phyloP scores from a whole-genome alignment of 2,888 invertebrate species.

The Pheosia gnoma region DNA sequence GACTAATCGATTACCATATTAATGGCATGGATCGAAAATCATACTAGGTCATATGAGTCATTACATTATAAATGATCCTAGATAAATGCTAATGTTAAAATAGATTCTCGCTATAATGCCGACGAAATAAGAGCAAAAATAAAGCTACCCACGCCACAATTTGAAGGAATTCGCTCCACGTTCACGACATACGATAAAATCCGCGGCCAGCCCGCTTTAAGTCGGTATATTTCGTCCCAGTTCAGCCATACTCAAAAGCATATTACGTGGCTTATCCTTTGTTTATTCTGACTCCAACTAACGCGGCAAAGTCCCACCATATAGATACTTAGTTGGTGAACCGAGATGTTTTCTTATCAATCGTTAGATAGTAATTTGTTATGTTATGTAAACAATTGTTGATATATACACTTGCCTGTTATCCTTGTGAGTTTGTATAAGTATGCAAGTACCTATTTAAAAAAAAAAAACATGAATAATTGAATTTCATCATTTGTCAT shows the following conservation, averaged over 20 bases:
- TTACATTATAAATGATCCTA: no score
- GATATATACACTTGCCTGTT: background rate
- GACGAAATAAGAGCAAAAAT: slow-evolving; percentile 18
- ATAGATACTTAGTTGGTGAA: slow-evolving; percentile 12
- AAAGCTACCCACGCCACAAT: slow-evolving; percentile 31
- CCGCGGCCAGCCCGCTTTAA: slow-evolving; percentile 52
- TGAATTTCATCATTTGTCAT: no score
- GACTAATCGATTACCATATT: no score
- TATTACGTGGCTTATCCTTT: slow-evolving; percentile 62
- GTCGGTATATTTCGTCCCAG: slow-evolving; percentile 49
- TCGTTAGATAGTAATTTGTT: no score
- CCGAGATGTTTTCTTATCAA: background rate
- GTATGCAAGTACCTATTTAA: background rate
- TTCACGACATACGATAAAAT: slow-evolving; percentile 53
- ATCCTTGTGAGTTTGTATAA: background rate
- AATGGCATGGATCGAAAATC: no score
- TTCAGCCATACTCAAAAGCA: slow-evolving; percentile 58
- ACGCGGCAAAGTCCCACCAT: slow-evolving; percentile 25
- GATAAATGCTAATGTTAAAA: no score
- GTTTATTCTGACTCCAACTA: slow-evolving; percentile 48
- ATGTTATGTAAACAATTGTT: no score
- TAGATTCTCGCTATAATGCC: background rate
- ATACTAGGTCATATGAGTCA: no score
- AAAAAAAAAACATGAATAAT: no score
- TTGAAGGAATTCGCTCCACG: slow-evolving; percentile 54